These are phyloP conservation scores for Resseliella maxima DNA, from an alignment of 2,888 invertebrate genomes.

Conservation along the genomic window DNA sequence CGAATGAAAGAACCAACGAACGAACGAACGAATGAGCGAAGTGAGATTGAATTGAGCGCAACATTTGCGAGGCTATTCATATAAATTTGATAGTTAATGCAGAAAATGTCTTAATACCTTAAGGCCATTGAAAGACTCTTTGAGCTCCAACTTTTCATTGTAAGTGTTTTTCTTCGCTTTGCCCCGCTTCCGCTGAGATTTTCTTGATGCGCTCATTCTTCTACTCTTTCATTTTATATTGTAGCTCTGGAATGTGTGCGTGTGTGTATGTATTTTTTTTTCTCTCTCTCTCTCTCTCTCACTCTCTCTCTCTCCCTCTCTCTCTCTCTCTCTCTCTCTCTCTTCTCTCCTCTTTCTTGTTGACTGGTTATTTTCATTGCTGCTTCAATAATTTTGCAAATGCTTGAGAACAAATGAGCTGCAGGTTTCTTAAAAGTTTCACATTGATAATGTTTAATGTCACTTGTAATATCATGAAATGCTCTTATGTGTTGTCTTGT, in stretches of 20 bases:
- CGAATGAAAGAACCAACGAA: background rate
- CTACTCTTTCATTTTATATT: background rate
- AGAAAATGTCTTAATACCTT: conserved; percentile 54
- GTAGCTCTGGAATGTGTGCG: too few relatives aligned
- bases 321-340: too few relatives aligned
- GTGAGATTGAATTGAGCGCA: background rate
- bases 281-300: too few relatives aligned
- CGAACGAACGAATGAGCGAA: background rate
- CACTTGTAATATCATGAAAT: conserved; percentile 46
- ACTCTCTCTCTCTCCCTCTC: too few relatives aligned
- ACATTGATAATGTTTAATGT: conserved; percentile 46
- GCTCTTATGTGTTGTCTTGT: conserved; percentile 34
- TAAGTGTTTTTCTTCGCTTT: conserved; percentile 42
- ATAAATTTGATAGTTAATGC: conserved; percentile 55
- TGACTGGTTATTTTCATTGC: background rate
- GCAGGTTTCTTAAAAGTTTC: conserved; percentile 46
- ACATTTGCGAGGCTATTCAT: conserved; percentile 36
- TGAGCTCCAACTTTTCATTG: conserved; percentile 50
- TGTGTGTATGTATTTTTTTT: too few relatives aligned
- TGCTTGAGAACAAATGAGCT: conserved; percentile 51
- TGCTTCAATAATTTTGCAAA: conserved; percentile 35
- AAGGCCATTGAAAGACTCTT: conserved; percentile 51
- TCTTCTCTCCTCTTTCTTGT: background rate
- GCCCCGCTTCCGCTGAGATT: conserved; percentile 1
- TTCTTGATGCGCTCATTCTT: background rate